These are phyloP conservation scores for Ursus arctos DNA, from an alignment of 2,113 vertebrate species.

Conservation along the genomic window DNA sequence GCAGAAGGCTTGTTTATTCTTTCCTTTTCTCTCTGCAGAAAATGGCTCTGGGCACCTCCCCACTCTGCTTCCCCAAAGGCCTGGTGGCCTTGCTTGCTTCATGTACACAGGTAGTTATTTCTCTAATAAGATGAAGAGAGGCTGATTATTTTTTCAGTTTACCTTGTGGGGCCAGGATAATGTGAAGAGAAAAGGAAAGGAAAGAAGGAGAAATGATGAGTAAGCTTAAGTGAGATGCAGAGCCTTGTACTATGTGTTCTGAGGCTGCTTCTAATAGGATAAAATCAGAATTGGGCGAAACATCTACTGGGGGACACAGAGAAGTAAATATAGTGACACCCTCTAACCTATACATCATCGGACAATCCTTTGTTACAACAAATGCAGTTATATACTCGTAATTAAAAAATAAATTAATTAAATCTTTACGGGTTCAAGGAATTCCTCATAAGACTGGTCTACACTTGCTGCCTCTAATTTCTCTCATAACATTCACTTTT, in stretches of 20 bases:
- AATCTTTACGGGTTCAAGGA: constrained; percentile 5
- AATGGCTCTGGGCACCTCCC: constrained; percentile 55
- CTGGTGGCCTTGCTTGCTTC: background rate
- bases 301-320: background rate
- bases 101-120: constrained; percentile 37
- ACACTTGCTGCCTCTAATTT: background rate
- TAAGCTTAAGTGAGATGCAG: background rate
- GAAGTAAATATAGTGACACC: background rate
- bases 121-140: constrained; percentile 40
- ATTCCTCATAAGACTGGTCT: constrained; percentile 4
- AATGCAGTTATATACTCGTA: background rate
- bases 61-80: constrained; percentile 13
- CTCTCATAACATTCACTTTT: background rate
- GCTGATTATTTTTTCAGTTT: background rate
- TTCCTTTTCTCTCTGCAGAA: constrained; percentile 61
- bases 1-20: constrained; percentile 40
- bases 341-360: too few relatives aligned
- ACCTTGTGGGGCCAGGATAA: background rate
- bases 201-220: background rate
- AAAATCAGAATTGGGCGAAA: background rate
- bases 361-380: background rate
- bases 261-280: background rate
- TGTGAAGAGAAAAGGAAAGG: constrained; percentile 1
- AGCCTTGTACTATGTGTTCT: background rate
- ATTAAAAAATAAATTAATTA: background rate